Evolutionary conservation across 23 tunicate species (phyloP).

Genomic region (Corella eumyota): DNA sequence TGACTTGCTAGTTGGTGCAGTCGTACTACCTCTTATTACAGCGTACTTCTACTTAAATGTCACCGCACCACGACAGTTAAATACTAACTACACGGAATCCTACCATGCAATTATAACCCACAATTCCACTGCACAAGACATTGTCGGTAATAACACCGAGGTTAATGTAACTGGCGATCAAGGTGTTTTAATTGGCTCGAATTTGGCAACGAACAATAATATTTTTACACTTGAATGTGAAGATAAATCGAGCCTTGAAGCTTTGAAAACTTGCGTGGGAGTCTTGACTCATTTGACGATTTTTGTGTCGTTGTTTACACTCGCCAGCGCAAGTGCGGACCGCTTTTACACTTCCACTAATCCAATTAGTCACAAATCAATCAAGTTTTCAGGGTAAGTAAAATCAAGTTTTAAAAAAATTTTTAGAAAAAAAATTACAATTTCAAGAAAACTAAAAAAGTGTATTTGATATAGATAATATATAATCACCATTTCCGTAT

Average conservation of each 20-base stretch:
- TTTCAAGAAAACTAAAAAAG: no score
- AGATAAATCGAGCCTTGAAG: neutral
- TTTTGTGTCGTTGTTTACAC: conserved; percentile 74
- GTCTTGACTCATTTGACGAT: conserved; percentile 29
- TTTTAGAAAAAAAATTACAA: no score
- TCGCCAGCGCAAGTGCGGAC: conserved; percentile 74
- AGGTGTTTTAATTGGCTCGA: neutral
- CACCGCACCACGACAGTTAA: neutral
- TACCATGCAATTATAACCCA: conserved; percentile 1
- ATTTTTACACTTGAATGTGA: neutral
- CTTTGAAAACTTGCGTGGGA: conserved; percentile 13
- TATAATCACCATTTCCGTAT: no score
- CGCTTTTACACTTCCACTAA: conserved; percentile 68
- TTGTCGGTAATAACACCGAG: neutral
- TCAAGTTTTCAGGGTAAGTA: conserved; percentile 32
- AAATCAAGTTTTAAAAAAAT: neutral
- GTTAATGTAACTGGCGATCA: neutral
- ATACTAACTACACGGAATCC: neutral
- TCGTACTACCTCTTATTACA: conserved; percentile 51
- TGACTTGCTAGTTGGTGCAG: conserved; percentile 58
- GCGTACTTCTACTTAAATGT: conserved; percentile 18
- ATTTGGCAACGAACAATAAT: neutral
- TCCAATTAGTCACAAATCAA: conserved; percentile 22
- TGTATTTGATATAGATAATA: no score
- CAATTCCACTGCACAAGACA: no score